Evolutionary conservation across 2,888 invertebrate species (phyloP), one percentile per base, ranked within the genome.

Genomic region (Alviniconcha strummeri): DNA sequence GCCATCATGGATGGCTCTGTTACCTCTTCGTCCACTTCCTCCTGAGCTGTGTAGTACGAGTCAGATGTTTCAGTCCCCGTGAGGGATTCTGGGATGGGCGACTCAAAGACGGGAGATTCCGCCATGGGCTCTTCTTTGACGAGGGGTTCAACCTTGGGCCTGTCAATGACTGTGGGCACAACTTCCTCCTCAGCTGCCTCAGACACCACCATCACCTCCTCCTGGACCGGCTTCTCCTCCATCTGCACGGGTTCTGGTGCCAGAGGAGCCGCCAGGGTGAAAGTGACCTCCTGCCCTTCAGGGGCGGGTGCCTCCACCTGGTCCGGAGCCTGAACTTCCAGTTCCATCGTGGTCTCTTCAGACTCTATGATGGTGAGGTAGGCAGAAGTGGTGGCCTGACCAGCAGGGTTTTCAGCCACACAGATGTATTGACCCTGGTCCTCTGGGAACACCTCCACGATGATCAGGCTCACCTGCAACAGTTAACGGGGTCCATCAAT

Each of bases 371-470:
- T 91, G 60, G 87, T 88, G 52, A 93, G 86, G 83, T 90, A 90
- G 82, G 94, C 94, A 55, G 94, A 91, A 5, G 94, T 93, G 74
- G 98, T 97, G 69, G 99, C 98, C 94, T 98, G 98, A 85, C 99
- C 99, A 91, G 97, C 98, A 92, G 97, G 93, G 86, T 94, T 95
- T 81, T 91, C 92, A 52, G 98, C 97, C 64, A 98, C 96, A 93
- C 98, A 98, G 94, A 97, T 98, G 94, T 92, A 93, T 84, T 91
- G 90, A 7, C 93, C 94, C 81, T 92, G 91, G 81, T 94, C 94
- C 84, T 94, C 94, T 11, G 93, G 93, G 89, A 93, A 92, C 36
- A 93, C 93, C 85, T 94, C 93, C 17, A 93, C 92, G 84, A 94
- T 93, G 57, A 93, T 89, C n/a, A 94, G 89, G 84, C 90, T 90